Percentiles rank a stretch among this genome's conserved stretches.
phyloP scores from a whole-genome alignment of 2,888 invertebrate genomes.

The Atrina japonica region DNA sequence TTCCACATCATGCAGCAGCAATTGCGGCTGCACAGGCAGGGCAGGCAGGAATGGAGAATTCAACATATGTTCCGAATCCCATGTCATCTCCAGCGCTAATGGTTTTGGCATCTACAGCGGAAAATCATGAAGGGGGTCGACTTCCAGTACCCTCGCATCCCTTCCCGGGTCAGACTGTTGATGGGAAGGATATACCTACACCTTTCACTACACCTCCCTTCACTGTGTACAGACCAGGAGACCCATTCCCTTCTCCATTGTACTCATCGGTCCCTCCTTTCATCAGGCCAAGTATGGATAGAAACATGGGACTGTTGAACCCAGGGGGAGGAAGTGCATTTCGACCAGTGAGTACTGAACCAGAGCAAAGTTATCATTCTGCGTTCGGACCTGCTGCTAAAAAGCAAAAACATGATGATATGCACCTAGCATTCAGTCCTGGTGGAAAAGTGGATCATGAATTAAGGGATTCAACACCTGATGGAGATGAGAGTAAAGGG shows the following conservation, averaged over 20 bases:
- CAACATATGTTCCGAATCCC: slow-evolving; percentile 73
- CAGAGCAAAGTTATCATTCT: slow-evolving; percentile 68
- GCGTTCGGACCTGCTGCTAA: slow-evolving; percentile 74
- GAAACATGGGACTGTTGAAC: slow-evolving; percentile 65
- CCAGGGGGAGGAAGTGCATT: slow-evolving; percentile 71
- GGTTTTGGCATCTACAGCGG: slow-evolving; percentile 75
- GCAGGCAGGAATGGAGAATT: slow-evolving; percentile 71
- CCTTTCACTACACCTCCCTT: slow-evolving; percentile 65
- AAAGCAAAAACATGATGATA: slow-evolving; percentile 58
- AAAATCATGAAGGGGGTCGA: slow-evolving; percentile 69
- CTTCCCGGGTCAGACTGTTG: slow-evolving; percentile 59
- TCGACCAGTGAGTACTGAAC: slow-evolving; percentile 68
- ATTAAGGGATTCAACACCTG: slow-evolving; percentile 25
- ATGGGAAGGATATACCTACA: slow-evolving; percentile 64
- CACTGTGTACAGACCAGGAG: slow-evolving; percentile 74
- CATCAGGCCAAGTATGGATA: slow-evolving; percentile 67
- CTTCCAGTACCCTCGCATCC: slow-evolving; percentile 60
- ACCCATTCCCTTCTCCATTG: slow-evolving; percentile 74
- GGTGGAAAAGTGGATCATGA: slow-evolving; percentile 31
- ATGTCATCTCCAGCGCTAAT: slow-evolving; percentile 74
- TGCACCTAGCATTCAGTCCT: slow-evolving; percentile 13
- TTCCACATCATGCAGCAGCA: slow-evolving; percentile 59
- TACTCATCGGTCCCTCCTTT: slow-evolving; percentile 72
- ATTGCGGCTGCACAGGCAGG: slow-evolving; percentile 64
- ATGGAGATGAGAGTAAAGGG: slow-evolving; percentile 48